These are phyloP conservation scores for Lasioglossum lativentre DNA, from an alignment of 2,888 invertebrate species.

Conservation along the genomic window DNA sequence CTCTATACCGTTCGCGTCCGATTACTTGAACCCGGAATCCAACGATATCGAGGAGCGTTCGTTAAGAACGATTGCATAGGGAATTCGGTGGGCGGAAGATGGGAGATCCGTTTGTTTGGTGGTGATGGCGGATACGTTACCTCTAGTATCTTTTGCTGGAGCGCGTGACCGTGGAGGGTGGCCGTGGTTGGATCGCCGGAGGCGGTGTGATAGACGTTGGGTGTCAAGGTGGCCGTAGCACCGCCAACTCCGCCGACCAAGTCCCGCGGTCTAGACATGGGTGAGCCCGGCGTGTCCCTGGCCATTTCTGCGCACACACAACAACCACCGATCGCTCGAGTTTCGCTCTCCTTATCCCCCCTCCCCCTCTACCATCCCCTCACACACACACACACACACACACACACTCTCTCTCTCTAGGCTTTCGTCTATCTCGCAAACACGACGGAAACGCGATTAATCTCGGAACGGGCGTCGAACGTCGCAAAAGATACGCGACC, in stretches of 20 bases:
- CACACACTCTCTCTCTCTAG: too few relatives aligned
- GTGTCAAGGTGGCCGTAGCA: constrained; percentile 85
- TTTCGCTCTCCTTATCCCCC: not conserved
- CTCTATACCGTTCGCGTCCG: not conserved
- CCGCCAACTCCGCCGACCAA: constrained; percentile 83
- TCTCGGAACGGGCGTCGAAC: not conserved
- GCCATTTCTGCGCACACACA: constrained; percentile 81
- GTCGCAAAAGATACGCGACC: constrained; percentile 5
- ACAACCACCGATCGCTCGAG: constrained; percentile 30
- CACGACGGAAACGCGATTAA: not conserved
- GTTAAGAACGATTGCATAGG: not conserved
- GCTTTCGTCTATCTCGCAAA: not conserved
- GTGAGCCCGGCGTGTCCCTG: constrained; percentile 85
- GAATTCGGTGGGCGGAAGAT: not conserved
- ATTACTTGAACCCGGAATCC: not conserved
- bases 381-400: too few relatives aligned
- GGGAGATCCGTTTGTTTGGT: not conserved
- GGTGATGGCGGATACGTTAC: constrained; percentile 82
- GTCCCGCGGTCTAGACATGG: constrained; percentile 84
- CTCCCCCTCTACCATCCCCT: not conserved
- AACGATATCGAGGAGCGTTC: constrained; percentile 1
- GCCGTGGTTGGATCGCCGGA: constrained; percentile 39
- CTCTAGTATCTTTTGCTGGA: constrained; percentile 90
- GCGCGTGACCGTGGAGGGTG: constrained; percentile 86
- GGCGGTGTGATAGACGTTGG: constrained; percentile 45